Conservation (phyloP, 2,888 invertebrate species). For the Incurvaria masculella region DNA sequence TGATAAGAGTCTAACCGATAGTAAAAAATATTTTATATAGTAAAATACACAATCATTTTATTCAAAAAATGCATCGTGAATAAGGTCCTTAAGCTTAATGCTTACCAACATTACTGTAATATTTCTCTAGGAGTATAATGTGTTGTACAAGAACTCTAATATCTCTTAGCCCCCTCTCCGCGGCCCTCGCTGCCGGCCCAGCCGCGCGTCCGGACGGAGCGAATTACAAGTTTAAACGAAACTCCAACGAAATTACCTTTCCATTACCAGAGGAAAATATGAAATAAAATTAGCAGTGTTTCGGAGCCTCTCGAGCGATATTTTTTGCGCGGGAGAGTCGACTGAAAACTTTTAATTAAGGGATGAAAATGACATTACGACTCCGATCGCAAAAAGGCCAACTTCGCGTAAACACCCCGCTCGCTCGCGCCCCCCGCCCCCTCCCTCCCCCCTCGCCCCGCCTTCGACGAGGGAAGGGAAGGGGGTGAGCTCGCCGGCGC, state of each 20-base stretch:
- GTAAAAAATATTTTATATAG: not conserved
- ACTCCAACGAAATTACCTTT: slow-evolving; percentile 38
- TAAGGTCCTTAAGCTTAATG: no score
- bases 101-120: no score
- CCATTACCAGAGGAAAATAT: slow-evolving; percentile 49
- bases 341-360: slow-evolving; percentile 46
- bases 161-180: no score
- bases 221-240: not conserved
- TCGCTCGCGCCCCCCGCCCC: not conserved
- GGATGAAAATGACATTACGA: slow-evolving; percentile 52
- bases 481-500: not conserved
- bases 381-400: slow-evolving; percentile 41
- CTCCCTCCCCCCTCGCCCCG: not conserved
- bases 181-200: not conserved
- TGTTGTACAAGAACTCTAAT: no score
- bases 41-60: slow-evolving; percentile 1
- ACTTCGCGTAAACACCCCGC: slow-evolving; percentile 21
- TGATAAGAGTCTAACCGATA: not conserved
- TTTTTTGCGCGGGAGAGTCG: not conserved
- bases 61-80: no score
- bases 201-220: not conserved
- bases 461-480: not conserved
- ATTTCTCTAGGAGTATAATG: no score
- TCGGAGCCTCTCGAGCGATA: not conserved
- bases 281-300: slow-evolving; percentile 44